These are phyloP conservation scores for Cottus gobio DNA, from an alignment of 2,113 vertebrate genomes.

Conservation along the genomic window DNA sequence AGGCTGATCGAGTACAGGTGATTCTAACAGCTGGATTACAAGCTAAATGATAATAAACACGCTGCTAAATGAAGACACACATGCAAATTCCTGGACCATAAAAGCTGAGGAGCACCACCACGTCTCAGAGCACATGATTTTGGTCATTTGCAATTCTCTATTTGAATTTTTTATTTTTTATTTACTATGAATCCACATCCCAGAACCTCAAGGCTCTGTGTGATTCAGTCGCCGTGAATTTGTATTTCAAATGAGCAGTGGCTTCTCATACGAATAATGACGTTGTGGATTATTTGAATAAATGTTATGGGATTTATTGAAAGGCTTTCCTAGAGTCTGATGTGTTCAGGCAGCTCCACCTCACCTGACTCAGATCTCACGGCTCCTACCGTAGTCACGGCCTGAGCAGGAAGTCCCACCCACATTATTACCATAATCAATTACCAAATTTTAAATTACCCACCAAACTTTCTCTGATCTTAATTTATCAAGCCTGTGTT, in stretches of 20 bases:
- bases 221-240: slow-evolving; percentile 24
- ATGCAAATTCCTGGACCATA: slow-evolving; percentile 31
- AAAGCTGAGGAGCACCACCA: neutral
- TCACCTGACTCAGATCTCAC: neutral
- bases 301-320: slow-evolving; percentile 1
- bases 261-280: slow-evolving; percentile 27
- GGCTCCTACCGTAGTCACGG: neutral
- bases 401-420: neutral
- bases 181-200: neutral
- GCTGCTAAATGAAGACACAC: neutral
- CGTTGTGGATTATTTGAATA: slow-evolving; percentile 22
- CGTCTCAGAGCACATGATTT: slow-evolving; percentile 27
- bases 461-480: neutral
- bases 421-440: neutral
- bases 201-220: slow-evolving; percentile 9
- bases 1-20: neutral
- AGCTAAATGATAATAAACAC: slow-evolving; percentile 5
- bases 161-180: slow-evolving; percentile 31
- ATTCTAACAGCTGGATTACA: neutral
- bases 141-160: slow-evolving; percentile 22
- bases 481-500: neutral
- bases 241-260: slow-evolving; percentile 46
- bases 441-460: neutral
- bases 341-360: neutral
- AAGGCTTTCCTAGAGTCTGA: neutral